These are phyloP conservation scores for Setophaga petechia DNA, from an alignment of 2,113 vertebrate species.

Conservation along the genomic window DNA sequence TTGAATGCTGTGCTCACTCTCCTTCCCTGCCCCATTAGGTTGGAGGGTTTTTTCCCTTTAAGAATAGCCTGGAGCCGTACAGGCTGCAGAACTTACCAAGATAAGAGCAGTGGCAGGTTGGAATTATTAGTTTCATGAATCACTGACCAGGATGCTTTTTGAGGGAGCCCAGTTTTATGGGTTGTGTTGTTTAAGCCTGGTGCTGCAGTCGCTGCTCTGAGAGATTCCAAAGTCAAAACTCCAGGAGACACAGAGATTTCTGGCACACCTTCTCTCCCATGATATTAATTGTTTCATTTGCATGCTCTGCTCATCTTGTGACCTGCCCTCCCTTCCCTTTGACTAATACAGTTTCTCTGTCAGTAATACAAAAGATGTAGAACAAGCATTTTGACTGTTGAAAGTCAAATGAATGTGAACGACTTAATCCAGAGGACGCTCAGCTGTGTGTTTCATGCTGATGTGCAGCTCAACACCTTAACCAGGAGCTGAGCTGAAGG, in stretches of 20 bases:
- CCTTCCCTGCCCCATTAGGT: constrained; percentile 8
- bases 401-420: constrained; percentile 63
- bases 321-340: constrained; percentile 53
- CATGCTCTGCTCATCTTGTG: constrained; percentile 21
- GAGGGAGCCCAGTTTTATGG: background rate
- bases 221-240: constrained; percentile 21
- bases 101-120: constrained; percentile 27
- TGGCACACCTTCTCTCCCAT: background rate
- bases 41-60: background rate
- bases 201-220: background rate
- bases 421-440: constrained; percentile 4
- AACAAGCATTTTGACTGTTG: constrained; percentile 56
- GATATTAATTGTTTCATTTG: constrained; percentile 48
- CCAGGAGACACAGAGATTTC: background rate
- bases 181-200: background rate
- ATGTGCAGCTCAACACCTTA: background rate
- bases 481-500: background rate
- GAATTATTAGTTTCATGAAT: constrained; percentile 43
- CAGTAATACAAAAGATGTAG: constrained; percentile 54
- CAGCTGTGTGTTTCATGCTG: background rate
- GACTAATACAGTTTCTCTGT: background rate
- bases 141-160: background rate
- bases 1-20: constrained; percentile 22
- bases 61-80: constrained; percentile 1
- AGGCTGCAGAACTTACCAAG: constrained; percentile 2